phyloP scores from a whole-genome alignment of 2,797 vertebrate genomes.

The Loriculus beryllinus region DNA sequence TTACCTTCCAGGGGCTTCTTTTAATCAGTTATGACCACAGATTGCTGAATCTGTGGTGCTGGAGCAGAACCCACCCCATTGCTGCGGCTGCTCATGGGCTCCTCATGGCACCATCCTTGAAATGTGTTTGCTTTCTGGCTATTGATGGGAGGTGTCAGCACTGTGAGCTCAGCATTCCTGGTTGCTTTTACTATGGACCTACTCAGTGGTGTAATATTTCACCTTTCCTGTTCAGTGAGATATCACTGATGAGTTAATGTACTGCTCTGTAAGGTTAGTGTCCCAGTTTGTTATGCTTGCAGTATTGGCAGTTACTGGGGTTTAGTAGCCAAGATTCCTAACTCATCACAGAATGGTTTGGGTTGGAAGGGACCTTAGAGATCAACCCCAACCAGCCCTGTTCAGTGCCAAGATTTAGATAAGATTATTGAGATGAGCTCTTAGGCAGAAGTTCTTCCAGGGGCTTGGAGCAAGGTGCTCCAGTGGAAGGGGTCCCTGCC shows the following conservation, averaged over 20 bases:
- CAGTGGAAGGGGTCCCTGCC: no score
- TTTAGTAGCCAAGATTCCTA: neutral
- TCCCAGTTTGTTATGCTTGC: neutral
- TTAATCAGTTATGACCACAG: neutral
- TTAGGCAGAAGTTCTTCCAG: no score
- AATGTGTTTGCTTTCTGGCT: neutral
- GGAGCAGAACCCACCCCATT: neutral
- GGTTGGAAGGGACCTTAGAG: neutral
- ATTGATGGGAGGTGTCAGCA: neutral
- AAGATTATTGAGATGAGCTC: neutral
- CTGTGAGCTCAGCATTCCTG: neutral
- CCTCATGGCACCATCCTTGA: neutral
- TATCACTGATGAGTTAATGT: no score
- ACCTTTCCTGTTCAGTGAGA: neutral
- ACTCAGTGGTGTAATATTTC: neutral
- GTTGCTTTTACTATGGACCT: neutral
- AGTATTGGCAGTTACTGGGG: fast-evolving
- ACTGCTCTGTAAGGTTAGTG: neutral
- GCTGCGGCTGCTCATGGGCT: neutral
- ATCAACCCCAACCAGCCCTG: neutral
- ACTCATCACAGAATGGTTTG: neutral
- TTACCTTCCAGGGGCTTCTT: neutral
- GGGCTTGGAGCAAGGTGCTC: no score
- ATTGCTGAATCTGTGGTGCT: neutral
- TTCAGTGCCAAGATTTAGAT: neutral